Percentiles rank a stretch among this genome's conserved stretches.
Conservation (phyloP, 2,797 vertebrate species). For the Leuciscus waleckii region DNA sequence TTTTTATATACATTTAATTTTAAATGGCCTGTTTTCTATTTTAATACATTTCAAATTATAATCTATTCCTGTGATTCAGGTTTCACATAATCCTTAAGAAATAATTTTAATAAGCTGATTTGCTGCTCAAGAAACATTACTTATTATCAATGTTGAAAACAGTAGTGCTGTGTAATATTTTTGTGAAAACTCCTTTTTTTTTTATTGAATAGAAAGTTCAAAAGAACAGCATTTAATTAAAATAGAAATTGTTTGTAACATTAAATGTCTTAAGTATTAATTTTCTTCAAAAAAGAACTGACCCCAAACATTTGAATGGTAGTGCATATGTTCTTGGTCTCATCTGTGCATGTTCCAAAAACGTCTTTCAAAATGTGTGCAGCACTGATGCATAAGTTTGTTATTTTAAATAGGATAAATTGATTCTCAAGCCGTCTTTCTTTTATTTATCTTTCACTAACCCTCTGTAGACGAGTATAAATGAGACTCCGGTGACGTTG, state of each 20-base stretch:
- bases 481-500: conserved; percentile 93
- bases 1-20: neutral
- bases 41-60: neutral
- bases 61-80: neutral
- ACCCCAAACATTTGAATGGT: neutral
- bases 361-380: neutral
- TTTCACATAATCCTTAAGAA: neutral
- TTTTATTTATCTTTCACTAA: no score
- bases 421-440: neutral
- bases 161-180: neutral
- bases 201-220: neutral
- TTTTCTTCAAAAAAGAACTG: neutral
- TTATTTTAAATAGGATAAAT: neutral
- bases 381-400: neutral
- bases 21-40: neutral
- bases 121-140: neutral
- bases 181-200: neutral
- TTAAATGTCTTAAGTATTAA: neutral
- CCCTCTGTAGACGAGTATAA: conserved; percentile 86
- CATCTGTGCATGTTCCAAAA: neutral
- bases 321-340: neutral
- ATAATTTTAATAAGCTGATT: neutral
- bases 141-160: neutral
- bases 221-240: neutral
- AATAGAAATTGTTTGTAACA: neutral